Percentiles rank a stretch among this genome's conserved stretches.
Conservation (phyloP, 2,888 invertebrate genomes). For the Pseudococcus jackbeardsleyi region DNA sequence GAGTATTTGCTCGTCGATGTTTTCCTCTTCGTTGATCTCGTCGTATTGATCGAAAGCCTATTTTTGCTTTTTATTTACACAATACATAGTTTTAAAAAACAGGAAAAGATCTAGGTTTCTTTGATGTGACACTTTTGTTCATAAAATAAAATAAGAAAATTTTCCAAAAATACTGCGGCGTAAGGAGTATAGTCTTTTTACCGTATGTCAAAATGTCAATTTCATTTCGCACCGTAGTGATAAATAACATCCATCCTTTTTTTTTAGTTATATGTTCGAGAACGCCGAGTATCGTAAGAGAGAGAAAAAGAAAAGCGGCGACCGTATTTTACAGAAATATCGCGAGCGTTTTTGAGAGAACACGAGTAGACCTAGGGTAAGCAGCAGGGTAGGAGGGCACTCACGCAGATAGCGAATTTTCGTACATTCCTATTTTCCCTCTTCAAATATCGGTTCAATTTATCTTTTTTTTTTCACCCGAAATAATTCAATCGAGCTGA, state of each 20-base stretch:
- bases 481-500: conserved; percentile 48
- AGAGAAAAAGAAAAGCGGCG: neutral
- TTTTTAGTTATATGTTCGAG: conserved; percentile 12
- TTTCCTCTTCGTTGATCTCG: conserved; percentile 20
- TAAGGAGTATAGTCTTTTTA: conserved; percentile 43
- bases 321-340: conserved; percentile 46
- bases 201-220: conserved; percentile 43
- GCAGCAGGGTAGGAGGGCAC: neutral
- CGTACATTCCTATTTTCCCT: conserved; percentile 45
- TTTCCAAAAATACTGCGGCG: conserved; percentile 35
- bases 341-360: conserved; percentile 1
- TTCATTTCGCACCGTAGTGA: conserved; percentile 41
- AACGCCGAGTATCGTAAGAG: neutral
- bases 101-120: neutral
- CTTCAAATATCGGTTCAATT: conserved; percentile 47
- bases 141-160: conserved; percentile 44
- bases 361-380: neutral
- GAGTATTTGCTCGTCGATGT: neutral
- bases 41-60: neutral
- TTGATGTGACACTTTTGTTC: conserved; percentile 48
- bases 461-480: conserved; percentile 43
- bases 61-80: neutral
- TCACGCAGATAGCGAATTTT: conserved; percentile 37
- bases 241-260: conserved; percentile 25
- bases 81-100: neutral